Conservation (phyloP, 1,140 invertebrate genomes). For the Bilobella aurantiaca region DNA sequence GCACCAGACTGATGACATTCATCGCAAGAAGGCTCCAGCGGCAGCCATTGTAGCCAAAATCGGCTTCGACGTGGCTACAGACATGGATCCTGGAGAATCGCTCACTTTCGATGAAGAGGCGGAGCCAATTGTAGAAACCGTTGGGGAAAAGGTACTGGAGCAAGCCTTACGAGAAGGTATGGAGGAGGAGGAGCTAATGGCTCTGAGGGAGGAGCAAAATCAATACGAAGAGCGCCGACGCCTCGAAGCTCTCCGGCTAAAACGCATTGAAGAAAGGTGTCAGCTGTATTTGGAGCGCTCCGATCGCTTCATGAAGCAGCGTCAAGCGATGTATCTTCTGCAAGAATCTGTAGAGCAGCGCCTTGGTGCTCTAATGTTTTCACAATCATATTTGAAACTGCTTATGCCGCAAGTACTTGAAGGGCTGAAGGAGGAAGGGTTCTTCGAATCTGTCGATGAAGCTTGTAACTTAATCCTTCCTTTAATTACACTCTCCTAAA, state of each 20-base stretch:
- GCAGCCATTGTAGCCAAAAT: neutral
- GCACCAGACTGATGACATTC: too few relatives aligned
- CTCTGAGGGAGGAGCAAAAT: constrained; percentile 15
- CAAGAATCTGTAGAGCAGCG: neutral
- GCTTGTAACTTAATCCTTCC: neutral
- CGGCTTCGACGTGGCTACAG: constrained; percentile 14
- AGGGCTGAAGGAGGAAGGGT: neutral
- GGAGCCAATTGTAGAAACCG: constrained; percentile 14
- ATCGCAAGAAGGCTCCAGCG: too few relatives aligned
- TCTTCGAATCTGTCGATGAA: neutral
- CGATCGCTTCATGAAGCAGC: neutral
- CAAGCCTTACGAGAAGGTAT: constrained; percentile 17
- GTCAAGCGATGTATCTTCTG: neutral
- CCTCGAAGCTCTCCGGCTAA: neutral
- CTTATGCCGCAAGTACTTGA: neutral
- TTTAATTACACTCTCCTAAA: too few relatives aligned
- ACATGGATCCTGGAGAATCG: constrained; percentile 16
- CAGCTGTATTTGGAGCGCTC: neutral
- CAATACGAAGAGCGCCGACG: constrained; percentile 11
- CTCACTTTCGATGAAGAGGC: constrained; percentile 16
- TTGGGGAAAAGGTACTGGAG: constrained; percentile 18
- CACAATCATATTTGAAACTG: neutral
- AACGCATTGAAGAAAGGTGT: neutral
- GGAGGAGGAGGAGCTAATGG: constrained; percentile 22
- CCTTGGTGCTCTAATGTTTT: neutral